These are phyloP conservation scores for Desmophyllum pertusum DNA, from an alignment of 92 coral and sea anemone genomes.

Conservation along the genomic window DNA sequence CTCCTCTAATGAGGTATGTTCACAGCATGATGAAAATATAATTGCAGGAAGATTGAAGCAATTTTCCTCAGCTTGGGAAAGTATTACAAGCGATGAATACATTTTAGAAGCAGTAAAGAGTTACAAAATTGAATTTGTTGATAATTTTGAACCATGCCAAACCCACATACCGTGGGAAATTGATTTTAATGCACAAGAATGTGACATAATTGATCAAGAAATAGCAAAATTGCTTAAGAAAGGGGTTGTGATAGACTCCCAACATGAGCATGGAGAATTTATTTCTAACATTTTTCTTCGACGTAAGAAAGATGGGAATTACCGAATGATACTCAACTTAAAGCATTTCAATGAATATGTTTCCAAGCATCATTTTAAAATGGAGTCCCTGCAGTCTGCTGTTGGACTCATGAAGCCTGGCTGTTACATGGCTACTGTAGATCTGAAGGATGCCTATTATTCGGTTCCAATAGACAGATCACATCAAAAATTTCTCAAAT, in stretches of 20 bases:
- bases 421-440: slow-evolving; percentile 19
- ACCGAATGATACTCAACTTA: neutral
- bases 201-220: neutral
- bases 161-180: neutral
- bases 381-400: slow-evolving; percentile 13
- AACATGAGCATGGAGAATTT: neutral
- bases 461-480: slow-evolving; percentile 10
- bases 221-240: neutral
- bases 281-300: neutral
- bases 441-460: slow-evolving; percentile 16
- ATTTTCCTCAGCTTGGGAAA: neutral
- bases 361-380: neutral
- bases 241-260: neutral
- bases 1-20: neutral
- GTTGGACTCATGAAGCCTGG: slow-evolving; percentile 4
- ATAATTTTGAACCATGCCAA: neutral
- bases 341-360: neutral
- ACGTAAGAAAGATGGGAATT: neutral
- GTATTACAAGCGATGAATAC: too few species aligned
- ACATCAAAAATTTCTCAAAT: slow-evolving; percentile 28
- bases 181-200: neutral
- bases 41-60: neutral
- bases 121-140: too few species aligned
- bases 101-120: too few species aligned
- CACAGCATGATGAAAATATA: neutral